Evolutionary conservation across 2,888 invertebrate genomes (phyloP).

Genomic region (Agrenia bidenticulata): DNA sequence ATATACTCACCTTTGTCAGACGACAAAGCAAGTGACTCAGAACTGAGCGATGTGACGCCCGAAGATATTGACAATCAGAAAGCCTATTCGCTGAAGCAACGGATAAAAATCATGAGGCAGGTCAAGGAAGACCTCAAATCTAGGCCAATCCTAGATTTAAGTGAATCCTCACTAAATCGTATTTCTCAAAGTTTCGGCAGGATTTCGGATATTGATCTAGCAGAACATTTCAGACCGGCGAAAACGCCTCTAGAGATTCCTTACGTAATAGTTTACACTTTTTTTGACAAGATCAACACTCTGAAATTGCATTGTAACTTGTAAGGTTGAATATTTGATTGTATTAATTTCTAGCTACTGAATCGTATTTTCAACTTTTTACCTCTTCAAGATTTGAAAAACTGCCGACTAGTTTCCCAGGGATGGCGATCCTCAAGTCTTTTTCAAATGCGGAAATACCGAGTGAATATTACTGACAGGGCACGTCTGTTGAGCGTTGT

Average conservation of each 20-base stretch:
- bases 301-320: not conserved
- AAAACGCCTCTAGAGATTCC: not conserved
- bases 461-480: not conserved
- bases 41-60: no score
- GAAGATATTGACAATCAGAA: no score
- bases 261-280: not conserved
- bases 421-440: not conserved
- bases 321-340: not conserved
- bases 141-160: no score
- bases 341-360: conserved; percentile 1
- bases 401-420: not conserved
- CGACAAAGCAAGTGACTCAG: no score
- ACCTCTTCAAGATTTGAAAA: conserved; percentile 8
- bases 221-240: not conserved
- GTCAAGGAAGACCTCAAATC: no score
- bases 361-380: not conserved
- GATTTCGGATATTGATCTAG: not conserved
- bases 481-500: not conserved
- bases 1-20: no score
- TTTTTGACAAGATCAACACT: not conserved
- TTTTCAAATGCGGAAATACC: not conserved
- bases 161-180: no score
- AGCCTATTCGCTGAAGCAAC: no score
- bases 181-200: no score
- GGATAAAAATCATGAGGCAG: no score